phyloP scores from a whole-genome alignment of 2,797 vertebrate species.

The Neosalanx taihuensis region DNA sequence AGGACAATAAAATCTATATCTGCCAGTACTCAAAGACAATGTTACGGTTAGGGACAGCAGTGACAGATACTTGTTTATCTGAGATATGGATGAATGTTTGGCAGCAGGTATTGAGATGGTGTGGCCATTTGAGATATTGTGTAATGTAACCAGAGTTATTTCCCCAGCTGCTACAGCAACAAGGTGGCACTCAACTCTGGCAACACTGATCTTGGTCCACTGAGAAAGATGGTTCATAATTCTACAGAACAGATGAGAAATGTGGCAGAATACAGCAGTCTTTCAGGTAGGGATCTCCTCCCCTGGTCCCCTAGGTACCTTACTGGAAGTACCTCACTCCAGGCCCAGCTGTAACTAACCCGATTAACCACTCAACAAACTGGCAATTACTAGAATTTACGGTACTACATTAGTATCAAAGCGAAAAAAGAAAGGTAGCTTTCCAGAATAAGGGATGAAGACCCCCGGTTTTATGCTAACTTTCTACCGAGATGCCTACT shows the following conservation, averaged over 20 bases:
- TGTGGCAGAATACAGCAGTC: neutral
- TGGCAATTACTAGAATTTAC: too few species aligned
- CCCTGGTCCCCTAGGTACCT: too few species aligned
- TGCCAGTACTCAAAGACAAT: slow-evolving; percentile 25
- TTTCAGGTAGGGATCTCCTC: too few species aligned
- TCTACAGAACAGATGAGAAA: neutral
- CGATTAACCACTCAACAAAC: too few species aligned
- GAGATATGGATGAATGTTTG: neutral
- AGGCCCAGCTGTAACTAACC: too few species aligned
- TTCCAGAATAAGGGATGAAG: too few species aligned
- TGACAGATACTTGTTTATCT: neutral
- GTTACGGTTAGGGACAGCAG: slow-evolving; percentile 2
- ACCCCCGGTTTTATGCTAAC: too few species aligned
- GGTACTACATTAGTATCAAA: too few species aligned
- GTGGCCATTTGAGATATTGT: neutral
- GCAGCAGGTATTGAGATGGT: neutral
- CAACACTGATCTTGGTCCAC: neutral
- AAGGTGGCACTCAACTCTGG: neutral
- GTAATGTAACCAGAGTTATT: neutral
- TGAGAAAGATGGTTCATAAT: neutral
- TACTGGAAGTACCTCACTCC: too few species aligned
- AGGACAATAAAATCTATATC: slow-evolving; percentile 19
- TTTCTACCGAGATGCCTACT: neutral
- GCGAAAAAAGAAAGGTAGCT: too few species aligned
- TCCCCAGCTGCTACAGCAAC: neutral